Evolutionary conservation across 2,797 vertebrate genomes (phyloP).

Genomic region (Etheostoma nigrum): DNA sequence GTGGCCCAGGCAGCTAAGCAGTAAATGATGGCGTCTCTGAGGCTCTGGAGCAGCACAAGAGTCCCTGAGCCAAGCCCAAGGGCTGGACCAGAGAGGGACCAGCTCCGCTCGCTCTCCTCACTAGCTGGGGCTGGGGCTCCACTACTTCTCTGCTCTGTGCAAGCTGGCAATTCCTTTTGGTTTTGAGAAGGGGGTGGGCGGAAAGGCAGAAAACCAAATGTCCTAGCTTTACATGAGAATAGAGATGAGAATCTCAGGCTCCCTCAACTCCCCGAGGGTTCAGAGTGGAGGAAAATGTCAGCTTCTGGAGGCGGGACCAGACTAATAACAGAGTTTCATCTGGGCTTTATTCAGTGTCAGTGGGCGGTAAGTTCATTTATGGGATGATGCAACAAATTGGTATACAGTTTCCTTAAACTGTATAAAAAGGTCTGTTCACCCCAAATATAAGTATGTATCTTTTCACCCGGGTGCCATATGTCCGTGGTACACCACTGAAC

Average conservation of each 20-base stretch:
- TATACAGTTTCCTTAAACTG: slow-evolving; percentile 26
- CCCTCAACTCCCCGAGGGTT: slow-evolving; percentile 46
- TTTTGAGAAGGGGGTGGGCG: slow-evolving; percentile 15
- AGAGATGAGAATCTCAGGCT: slow-evolving; percentile 70
- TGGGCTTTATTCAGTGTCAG: slow-evolving; percentile 56
- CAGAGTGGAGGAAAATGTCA: slow-evolving; percentile 50
- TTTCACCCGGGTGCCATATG: background rate
- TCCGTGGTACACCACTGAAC: background rate
- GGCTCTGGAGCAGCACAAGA: slow-evolving; percentile 65
- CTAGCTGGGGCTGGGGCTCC: slow-evolving; percentile 26
- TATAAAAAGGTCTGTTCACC: slow-evolving; percentile 12
- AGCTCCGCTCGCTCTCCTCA: slow-evolving; percentile 40
- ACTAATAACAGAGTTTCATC: slow-evolving; percentile 56
- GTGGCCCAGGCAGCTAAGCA: slow-evolving; percentile 66
- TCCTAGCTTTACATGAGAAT: slow-evolving; percentile 59
- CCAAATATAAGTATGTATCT: background rate
- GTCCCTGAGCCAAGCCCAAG: slow-evolving; percentile 63
- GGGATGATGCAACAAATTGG: slow-evolving; percentile 52
- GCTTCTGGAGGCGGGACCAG: slow-evolving; percentile 34
- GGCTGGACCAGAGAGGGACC: slow-evolving; percentile 65
- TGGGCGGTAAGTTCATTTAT: slow-evolving; percentile 46
- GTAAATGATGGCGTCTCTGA: slow-evolving; percentile 78
- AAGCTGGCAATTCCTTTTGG: slow-evolving; percentile 64
- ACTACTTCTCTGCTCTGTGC: slow-evolving; percentile 24
- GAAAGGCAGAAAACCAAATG: slow-evolving; percentile 41